These are phyloP conservation scores for Zootoca vivipara DNA, from an alignment of 2,113 vertebrate species.

Conservation along the genomic window DNA sequence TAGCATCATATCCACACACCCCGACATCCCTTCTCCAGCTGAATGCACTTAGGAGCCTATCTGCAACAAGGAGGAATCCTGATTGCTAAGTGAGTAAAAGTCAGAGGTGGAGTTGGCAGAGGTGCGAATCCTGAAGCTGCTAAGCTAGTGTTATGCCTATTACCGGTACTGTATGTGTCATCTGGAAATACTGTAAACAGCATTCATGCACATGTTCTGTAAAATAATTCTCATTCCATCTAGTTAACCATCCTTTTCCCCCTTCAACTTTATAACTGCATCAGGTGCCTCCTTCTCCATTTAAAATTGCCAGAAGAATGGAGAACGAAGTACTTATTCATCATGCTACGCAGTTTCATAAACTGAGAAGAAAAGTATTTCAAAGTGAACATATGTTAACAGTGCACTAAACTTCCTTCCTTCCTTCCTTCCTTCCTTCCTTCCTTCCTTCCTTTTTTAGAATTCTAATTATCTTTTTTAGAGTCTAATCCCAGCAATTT, in stretches of 20 bases:
- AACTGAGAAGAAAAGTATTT: background rate
- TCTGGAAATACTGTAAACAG: background rate
- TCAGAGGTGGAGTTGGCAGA: too few species aligned
- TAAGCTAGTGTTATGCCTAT: too few species aligned
- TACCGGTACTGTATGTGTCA: background rate
- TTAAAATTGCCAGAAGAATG: background rate
- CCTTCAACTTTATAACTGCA: background rate
- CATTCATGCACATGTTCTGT: background rate
- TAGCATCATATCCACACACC: too few species aligned
- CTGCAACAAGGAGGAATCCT: too few species aligned
- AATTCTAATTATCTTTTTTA: background rate
- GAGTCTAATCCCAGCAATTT: background rate
- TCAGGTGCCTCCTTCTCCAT: background rate
- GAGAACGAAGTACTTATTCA: too few species aligned
- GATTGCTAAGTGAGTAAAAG: too few species aligned
- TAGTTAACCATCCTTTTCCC: background rate
- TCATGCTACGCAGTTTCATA: background rate
- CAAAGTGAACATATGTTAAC: background rate
- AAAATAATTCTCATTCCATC: background rate
- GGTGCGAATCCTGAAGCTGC: too few species aligned
- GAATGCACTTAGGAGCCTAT: too few species aligned
- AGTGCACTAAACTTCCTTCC: background rate
- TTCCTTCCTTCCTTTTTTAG: background rate
- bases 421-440: too few species aligned
- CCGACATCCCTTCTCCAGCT: too few species aligned